Percentiles rank a stretch among this genome's conserved stretches.
Conservation (phyloP, 1,140 invertebrate species). For the Leptinotarsa texana region DNA sequence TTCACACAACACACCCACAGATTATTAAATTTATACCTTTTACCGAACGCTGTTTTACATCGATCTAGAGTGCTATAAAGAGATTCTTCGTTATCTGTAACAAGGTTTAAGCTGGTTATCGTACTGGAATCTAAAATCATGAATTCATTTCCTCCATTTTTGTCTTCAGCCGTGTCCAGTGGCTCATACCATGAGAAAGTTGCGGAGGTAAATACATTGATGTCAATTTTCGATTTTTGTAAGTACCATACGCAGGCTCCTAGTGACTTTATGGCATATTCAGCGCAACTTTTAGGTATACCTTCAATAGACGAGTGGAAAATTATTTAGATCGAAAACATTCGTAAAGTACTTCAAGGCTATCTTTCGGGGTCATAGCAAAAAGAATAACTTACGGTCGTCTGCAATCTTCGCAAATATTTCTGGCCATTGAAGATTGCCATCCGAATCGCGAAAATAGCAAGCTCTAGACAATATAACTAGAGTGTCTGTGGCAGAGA, state of each 20-base stretch:
- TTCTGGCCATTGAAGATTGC: slow-evolving; percentile 47
- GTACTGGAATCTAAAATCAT: slow-evolving; percentile 91
- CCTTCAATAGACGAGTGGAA: slow-evolving; percentile 35
- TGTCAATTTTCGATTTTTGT: slow-evolving; percentile 80
- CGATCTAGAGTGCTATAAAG: slow-evolving; percentile 82
- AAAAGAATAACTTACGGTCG: slow-evolving; percentile 34
- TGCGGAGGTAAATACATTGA: slow-evolving; percentile 85
- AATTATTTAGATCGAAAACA: no score
- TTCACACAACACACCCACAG: no score
- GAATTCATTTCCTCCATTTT: slow-evolving; percentile 41
- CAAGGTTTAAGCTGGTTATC: slow-evolving; percentile 85
- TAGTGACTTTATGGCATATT: slow-evolving; percentile 77
- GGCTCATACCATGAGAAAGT: slow-evolving; percentile 85
- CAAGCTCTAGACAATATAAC: slow-evolving; percentile 43
- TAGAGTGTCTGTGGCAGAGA: slow-evolving; percentile 39
- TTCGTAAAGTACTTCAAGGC: no score
- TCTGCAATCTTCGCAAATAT: slow-evolving; percentile 44
- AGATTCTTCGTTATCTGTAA: slow-evolving; percentile 72
- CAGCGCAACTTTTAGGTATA: slow-evolving; percentile 71
- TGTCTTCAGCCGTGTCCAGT: slow-evolving; percentile 62
- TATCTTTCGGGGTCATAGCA: no score
- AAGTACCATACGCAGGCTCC: slow-evolving; percentile 87
- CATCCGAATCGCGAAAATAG: slow-evolving; percentile 49
- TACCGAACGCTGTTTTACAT: slow-evolving; percentile 92
- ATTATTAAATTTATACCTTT: slow-evolving; percentile 60